Percentiles rank a stretch among this genome's conserved stretches.
Conservation (phyloP, 2,888 invertebrate genomes). For the Chalcosyrphus nemorum region DNA sequence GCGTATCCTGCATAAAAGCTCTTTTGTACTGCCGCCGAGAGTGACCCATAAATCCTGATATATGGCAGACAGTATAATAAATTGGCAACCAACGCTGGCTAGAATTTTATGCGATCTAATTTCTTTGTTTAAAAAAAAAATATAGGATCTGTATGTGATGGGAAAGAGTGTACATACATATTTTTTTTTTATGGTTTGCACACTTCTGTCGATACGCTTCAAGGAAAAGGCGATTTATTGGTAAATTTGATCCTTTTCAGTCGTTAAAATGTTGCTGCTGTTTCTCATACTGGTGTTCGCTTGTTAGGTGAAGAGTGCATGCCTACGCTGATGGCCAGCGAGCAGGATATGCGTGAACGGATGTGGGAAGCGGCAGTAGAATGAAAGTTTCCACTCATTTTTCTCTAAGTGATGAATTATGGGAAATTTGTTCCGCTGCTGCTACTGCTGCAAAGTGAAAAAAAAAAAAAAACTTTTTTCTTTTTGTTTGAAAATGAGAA, state of each 20-base stretch:
- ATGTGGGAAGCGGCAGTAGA: background rate
- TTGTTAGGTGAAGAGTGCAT: slow-evolving; percentile 59
- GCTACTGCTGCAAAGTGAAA: slow-evolving; percentile 40
- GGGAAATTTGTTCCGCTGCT: slow-evolving; percentile 57
- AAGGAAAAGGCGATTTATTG: slow-evolving; percentile 62
- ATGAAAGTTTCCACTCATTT: slow-evolving; percentile 62
- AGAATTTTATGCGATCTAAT: slow-evolving; percentile 69
- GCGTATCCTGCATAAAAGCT: slow-evolving; percentile 57
- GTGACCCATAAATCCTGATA: slow-evolving; percentile 71
- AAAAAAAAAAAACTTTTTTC: slow-evolving; percentile 41
- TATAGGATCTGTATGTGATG: slow-evolving; percentile 7
- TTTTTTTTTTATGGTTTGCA: slow-evolving; percentile 37
- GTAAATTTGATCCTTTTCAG: slow-evolving; percentile 70
- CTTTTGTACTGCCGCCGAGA: slow-evolving; percentile 41
- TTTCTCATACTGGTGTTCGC: slow-evolving; percentile 12
- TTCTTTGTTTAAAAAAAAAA: slow-evolving; percentile 53
- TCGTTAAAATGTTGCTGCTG: slow-evolving; percentile 53
- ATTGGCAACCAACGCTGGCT: slow-evolving; percentile 56
- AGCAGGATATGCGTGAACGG: slow-evolving; percentile 30
- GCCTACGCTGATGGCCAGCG: slow-evolving; percentile 27
- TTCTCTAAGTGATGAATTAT: slow-evolving; percentile 67
- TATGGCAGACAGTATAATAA: slow-evolving; percentile 71
- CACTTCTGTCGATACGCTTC: slow-evolving; percentile 50
- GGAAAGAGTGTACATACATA: background rate
- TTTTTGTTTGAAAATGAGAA: slow-evolving; percentile 63